Percentiles rank a stretch among this genome's conserved stretches.
These are phyloP conservation scores for Acanthosepion lycidas DNA, from an alignment of 2,888 invertebrate species.

Conservation along the genomic window DNA sequence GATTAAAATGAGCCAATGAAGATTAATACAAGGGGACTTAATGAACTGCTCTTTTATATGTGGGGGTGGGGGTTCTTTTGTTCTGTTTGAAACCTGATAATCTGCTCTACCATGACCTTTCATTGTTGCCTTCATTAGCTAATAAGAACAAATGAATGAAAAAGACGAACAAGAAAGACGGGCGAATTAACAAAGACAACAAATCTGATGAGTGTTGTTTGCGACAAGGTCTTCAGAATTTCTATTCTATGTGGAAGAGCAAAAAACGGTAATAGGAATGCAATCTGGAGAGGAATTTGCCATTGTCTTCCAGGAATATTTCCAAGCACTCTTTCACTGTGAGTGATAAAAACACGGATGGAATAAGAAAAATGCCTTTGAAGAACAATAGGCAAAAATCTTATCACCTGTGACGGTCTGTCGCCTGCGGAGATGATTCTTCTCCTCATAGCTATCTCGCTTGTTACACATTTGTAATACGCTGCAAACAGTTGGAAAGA, in stretches of 20 bases:
- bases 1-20: too few relatives aligned
- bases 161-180: too few relatives aligned
- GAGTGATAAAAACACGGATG: background rate
- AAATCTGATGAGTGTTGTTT: background rate
- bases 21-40: too few relatives aligned
- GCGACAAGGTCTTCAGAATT: background rate
- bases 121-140: too few relatives aligned
- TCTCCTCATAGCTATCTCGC: background rate
- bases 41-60: too few relatives aligned
- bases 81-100: too few relatives aligned
- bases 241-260: background rate
- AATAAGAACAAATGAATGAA: too few relatives aligned
- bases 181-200: too few relatives aligned
- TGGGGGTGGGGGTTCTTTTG: too few relatives aligned
- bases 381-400: background rate
- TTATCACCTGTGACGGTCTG: background rate
- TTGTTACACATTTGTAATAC: background rate
- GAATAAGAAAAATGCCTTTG: background rate
- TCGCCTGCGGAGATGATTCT: background rate
- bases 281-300: background rate
- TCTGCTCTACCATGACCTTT: too few relatives aligned
- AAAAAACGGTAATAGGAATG: background rate
- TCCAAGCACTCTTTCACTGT: background rate
- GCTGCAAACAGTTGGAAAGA: background rate
- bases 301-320: background rate